Percentiles rank a stretch among this genome's conserved stretches.
Evolutionary conservation across 1,140 invertebrate species (phyloP).

Genomic region (Drosophila tropicalis): DNA sequence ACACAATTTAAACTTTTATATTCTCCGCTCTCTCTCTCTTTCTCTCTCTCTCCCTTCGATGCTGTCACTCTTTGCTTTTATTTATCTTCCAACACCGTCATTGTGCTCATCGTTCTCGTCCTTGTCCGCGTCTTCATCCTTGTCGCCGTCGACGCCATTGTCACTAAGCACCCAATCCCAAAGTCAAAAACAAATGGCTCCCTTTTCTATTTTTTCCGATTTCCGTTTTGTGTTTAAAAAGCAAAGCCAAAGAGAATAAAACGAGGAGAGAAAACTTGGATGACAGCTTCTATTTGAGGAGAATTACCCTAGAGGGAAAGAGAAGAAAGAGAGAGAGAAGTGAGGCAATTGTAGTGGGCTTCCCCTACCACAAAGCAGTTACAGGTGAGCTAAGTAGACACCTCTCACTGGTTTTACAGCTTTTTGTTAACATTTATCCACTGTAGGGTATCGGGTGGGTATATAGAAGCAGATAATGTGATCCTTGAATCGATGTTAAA

Average conservation of each 20-base stretch:
- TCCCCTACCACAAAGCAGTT: not conserved
- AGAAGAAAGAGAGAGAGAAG: not conserved
- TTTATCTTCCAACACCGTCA: constrained; percentile 37
- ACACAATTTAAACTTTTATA: constrained; percentile 43
- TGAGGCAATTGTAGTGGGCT: not conserved
- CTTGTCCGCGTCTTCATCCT: not conserved
- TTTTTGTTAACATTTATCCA: not conserved
- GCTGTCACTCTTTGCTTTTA: constrained; percentile 31
- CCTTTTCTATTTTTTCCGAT: constrained; percentile 45
- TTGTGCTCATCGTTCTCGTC: not conserved
- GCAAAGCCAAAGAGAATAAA: constrained; percentile 10
- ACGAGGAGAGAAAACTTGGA: constrained; percentile 14
- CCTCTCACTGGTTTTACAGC: not conserved
- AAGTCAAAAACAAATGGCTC: constrained; percentile 32
- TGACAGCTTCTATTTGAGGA: constrained; percentile 9
- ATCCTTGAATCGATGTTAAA: too few relatives aligned
- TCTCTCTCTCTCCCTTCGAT: not conserved
- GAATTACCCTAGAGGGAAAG: not conserved
- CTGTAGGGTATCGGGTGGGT: not conserved
- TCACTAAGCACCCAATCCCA: constrained; percentile 20
- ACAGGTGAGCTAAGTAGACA: constrained; percentile 4
- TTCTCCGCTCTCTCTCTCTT: constrained; percentile 1
- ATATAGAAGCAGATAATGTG: not conserved
- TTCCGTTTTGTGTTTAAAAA: constrained; percentile 58
- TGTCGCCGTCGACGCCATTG: not conserved